Evolutionary conservation across 2,797 vertebrate species (phyloP).

Genomic region (Hipposideros larvatus): DNA sequence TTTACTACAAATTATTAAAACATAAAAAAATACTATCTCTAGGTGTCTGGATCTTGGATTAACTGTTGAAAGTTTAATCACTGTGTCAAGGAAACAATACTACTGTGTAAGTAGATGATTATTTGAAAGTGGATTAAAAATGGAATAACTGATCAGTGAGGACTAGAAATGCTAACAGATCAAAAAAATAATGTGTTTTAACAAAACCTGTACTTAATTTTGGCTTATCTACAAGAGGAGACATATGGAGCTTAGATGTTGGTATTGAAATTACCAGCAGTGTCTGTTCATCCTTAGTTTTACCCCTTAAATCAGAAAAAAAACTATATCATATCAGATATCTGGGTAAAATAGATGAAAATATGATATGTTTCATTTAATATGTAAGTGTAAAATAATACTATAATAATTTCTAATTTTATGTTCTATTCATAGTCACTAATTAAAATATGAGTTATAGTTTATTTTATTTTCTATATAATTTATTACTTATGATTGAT

Average conservation of each 20-base stretch:
- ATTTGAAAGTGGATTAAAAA: constrained; percentile 57
- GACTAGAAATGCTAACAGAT: constrained; percentile 72
- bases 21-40: constrained; percentile 61
- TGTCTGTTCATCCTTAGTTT: constrained; percentile 78
- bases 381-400: constrained; percentile 28
- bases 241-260: constrained; percentile 86
- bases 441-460: constrained; percentile 68
- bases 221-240: constrained; percentile 82
- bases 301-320: constrained; percentile 47
- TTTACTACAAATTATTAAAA: constrained; percentile 80
- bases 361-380: constrained; percentile 6
- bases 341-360: constrained; percentile 51
- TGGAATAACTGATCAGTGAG: neutral
- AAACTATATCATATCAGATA: constrained; percentile 42
- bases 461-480: constrained; percentile 33
- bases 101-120: constrained; percentile 28
- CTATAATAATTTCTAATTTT: constrained; percentile 47
- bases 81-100: constrained; percentile 70
- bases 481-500: constrained; percentile 53
- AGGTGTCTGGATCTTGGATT: constrained; percentile 72
- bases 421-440: constrained; percentile 41
- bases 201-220: constrained; percentile 80
- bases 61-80: constrained; percentile 40
- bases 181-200: constrained; percentile 80
- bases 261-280: constrained; percentile 80